These are phyloP conservation scores for Dicerorhinus sumatrensis DNA, from an alignment of 2,113 vertebrate genomes.

Conservation along the genomic window DNA sequence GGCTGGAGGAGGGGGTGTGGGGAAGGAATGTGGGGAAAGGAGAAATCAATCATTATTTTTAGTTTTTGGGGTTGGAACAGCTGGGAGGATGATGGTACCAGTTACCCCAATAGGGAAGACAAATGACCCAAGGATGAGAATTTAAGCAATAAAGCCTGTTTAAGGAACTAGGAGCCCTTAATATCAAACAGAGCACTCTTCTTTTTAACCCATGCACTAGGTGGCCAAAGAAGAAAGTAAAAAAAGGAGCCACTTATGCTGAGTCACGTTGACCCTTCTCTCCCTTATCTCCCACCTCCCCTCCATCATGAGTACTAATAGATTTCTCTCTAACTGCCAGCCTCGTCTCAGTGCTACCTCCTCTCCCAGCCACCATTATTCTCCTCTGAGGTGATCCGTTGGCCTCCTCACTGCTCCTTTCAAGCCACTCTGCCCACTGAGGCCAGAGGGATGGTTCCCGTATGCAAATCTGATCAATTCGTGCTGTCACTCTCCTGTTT, in stretches of 20 bases:
- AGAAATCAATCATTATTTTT: neutral
- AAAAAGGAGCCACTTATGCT: neutral
- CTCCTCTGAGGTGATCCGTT: neutral
- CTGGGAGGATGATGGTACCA: neutral
- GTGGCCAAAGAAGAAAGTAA: neutral
- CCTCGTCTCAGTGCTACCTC: neutral
- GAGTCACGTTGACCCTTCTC: neutral
- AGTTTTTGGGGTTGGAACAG: neutral
- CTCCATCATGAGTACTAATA: neutral
- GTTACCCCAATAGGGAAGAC: fast-evolving
- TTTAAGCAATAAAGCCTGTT: neutral
- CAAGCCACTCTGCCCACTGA: fast-evolving
- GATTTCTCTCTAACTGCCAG: neutral
- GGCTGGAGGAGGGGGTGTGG: too few species aligned
- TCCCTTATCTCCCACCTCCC: neutral
- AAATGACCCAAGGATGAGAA: neutral
- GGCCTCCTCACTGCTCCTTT: neutral
- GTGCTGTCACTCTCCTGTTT: neutral
- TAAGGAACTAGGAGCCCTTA: neutral
- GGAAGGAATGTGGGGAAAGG: neutral
- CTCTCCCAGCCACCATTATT: neutral
- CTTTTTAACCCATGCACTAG: neutral
- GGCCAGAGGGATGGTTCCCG: neutral
- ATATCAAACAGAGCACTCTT: neutral
- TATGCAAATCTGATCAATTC: neutral